Evolutionary conservation across 2,797 vertebrate genomes (phyloP).

Genomic region (Malacoctenus gilli): DNA sequence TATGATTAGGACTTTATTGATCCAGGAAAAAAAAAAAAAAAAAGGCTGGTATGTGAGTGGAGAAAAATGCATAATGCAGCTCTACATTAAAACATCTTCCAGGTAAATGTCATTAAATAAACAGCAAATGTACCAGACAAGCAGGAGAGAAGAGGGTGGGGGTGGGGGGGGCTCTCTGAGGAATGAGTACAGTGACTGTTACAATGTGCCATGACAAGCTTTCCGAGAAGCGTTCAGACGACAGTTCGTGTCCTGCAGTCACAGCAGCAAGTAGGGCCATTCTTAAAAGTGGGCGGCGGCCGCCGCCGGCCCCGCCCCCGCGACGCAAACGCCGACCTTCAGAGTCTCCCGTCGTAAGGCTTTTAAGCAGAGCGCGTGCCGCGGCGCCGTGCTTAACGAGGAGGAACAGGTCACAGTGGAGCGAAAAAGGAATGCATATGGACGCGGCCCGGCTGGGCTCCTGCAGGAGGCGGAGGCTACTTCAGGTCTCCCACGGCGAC

Average conservation of each 20-base stretch:
- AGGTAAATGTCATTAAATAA: constrained; percentile 91
- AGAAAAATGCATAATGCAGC: constrained; percentile 76
- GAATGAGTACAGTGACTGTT: constrained; percentile 92
- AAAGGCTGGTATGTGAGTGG: constrained; percentile 85
- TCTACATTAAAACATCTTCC: constrained; percentile 86
- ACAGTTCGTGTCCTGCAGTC: constrained; percentile 76
- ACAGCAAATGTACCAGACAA: constrained; percentile 96
- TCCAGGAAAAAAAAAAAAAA: constrained; percentile 83
- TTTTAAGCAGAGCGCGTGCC: constrained; percentile 76
- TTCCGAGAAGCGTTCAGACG: constrained; percentile 50
- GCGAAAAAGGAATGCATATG: constrained; percentile 90
- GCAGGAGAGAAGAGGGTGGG: constrained; percentile 74
- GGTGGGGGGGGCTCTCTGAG: constrained; percentile 77
- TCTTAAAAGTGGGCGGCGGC: constrained; percentile 40
- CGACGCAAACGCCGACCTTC: constrained; percentile 54
- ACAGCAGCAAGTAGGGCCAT: constrained; percentile 81
- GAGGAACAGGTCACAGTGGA: constrained; percentile 95
- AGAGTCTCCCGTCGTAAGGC: constrained; percentile 76
- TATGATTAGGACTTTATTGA: constrained; percentile 86
- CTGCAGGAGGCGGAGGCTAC: constrained; percentile 75
- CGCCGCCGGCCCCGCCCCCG: constrained; percentile 9
- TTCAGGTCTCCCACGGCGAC: constrained; percentile 72
- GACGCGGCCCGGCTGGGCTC: constrained; percentile 83
- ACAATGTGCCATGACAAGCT: constrained; percentile 82
- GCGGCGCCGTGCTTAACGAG: constrained; percentile 66